Evolutionary conservation across 2,888 invertebrate species (phyloP), one percentile per base, ranked within the genome.

Genomic region (Andrena minutula): DNA sequence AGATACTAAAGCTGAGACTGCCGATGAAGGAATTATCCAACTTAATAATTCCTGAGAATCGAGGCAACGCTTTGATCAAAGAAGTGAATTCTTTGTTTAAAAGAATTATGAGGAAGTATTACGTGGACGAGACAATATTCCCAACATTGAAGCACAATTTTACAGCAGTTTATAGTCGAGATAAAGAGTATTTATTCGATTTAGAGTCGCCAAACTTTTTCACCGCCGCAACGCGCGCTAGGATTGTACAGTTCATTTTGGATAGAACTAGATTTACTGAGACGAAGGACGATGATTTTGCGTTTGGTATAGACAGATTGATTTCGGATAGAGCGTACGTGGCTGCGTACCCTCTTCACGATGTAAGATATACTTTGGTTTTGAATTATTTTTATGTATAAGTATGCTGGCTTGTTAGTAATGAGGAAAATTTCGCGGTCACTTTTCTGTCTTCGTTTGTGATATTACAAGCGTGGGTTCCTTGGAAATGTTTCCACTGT

Each of bases 151-250:
- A 96, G 74, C 97, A 97, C 89, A 95, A 97, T 73, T 97, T 98
- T 90, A 98, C 98, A 32, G 98, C 98, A 53, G 97, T 98, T 76
- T 99, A 98, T 94, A 97, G 97, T 85, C 96, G 98, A 88, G 98
- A 98, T 92, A 98, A 98, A 94, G 98, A 98, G 94, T 99, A 98
- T 94, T 95, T 99, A 97, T 99, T 98, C 94, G 97, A 98, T 93
- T 96, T 97, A 56, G 94, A 96, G 69, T 95, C 97, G 47, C 96
- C 97, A 8, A 96, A 97, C 88, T 98, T 99, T 94, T 99, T 99
- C 94, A 97, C 97, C 58, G 96, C 98, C 3, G 96, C 98, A 1
- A 96, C 97, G 60, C 96, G 98, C 79, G 97, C 98, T 12, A 95
- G 98, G 82, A 98, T 99, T 83, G 97, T 99, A 0, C 98, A 99